Evolutionary conservation across 2,113 vertebrate genomes (phyloP), one percentile per base, ranked within the genome.

Genomic region (Neodon shergylaensis): DNA sequence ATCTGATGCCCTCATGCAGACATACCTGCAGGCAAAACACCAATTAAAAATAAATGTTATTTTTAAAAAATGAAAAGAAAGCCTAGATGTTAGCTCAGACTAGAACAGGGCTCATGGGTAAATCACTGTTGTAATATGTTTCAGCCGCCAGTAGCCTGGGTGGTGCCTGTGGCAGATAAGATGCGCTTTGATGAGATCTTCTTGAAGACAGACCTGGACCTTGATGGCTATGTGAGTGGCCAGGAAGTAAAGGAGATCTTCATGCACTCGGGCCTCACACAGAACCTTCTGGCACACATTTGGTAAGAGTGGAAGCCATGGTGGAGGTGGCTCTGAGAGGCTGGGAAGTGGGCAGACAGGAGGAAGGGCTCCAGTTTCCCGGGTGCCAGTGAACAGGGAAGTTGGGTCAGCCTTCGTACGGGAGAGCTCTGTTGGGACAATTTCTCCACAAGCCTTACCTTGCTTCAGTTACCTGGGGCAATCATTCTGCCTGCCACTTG

Each of bases 191-290:
- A 99, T 0, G 99, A 99, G 92, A 99, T 99, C 86, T 99, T 99
- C 97, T 96, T 99, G 92, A 99, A 99, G 98, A 99, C 99, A 0
- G 99, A 99, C 91, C 97, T 99, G 24, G 99, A 99, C 97, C 95
- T 99, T 97, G 99, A 99, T 4, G 99, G 99, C 5, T 99, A 99
- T 92, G 99, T 99, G 96, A 99, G 99, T 1, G 99, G 99, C 81
- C 99, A 98, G 91, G 99, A 99, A 98, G 99, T 99, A 47, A 99
- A 99, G 96, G 99, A 99, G 3, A 99, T 99, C 98, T 99, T 99
- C 98, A 99, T 99, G 98, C 99, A 99, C 82, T 99, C 99, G 0
- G 99, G 99, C 88, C 99, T 99, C 66, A 98, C 99, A 65, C 99
- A 99, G 98, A 99, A 98, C 90, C 73, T 99, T 68, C 98, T 99